Conservation (phyloP, 2,113 vertebrate species). For the Cygnus atratus region DNA sequence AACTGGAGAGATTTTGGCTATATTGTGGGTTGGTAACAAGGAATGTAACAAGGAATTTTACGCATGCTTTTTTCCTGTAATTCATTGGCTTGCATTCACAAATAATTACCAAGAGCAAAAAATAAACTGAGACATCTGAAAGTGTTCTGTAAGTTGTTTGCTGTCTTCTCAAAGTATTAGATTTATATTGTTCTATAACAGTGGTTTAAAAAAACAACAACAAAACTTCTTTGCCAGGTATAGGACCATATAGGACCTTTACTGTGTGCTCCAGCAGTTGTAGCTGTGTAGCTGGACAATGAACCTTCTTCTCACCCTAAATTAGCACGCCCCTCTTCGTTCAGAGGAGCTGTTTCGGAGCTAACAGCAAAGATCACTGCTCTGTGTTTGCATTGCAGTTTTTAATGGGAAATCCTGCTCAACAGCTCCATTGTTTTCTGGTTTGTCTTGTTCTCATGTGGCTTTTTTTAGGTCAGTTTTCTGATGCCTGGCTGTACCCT, state of each 20-base stretch:
- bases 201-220: background rate
- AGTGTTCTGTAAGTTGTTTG: background rate
- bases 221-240: background rate
- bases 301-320: background rate
- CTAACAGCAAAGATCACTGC: background rate
- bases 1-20: background rate
- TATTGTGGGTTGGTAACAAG: background rate
- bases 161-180: background rate
- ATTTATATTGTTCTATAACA: background rate
- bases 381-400: background rate
- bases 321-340: background rate
- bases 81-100: accelerated
- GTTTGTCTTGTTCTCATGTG: background rate
- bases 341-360: background rate
- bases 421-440: background rate
- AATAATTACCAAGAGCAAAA: background rate
- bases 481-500: background rate
- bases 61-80: background rate
- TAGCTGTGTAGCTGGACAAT: background rate
- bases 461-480: background rate
- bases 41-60: background rate
- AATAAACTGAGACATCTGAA: background rate
- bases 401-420: constrained; percentile 18
- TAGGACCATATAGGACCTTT: background rate
- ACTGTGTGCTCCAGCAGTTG: background rate